Conservation (phyloP, 53 echinoderm and acorn worm genomes). For the Pentamera pediparva region DNA sequence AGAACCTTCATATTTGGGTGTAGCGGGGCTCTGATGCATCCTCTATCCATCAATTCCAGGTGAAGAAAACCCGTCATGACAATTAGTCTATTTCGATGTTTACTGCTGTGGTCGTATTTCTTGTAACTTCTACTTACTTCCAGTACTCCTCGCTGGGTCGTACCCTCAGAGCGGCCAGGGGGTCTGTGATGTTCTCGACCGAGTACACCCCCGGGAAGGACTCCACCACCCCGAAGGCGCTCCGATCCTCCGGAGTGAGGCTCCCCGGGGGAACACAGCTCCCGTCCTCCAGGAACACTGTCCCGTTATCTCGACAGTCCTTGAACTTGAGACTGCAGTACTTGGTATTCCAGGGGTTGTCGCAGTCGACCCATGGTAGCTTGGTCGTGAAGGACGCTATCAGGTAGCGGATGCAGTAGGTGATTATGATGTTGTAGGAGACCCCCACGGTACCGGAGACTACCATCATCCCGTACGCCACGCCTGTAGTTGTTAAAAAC, state of each 20-base stretch:
- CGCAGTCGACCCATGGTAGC: conserved; percentile 69
- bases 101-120: no score
- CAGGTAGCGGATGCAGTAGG: conserved; percentile 69
- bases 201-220: neutral
- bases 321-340: conserved; percentile 31
- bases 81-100: no score
- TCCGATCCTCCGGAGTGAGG: conserved; percentile 27
- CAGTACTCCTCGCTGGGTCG: conserved; percentile 87
- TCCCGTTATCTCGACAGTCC: conserved; percentile 32
- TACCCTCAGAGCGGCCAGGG: conserved; percentile 36
- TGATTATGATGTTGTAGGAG: conserved; percentile 77
- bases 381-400: conserved; percentile 65
- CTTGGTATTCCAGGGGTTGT: conserved; percentile 44
- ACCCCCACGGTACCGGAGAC: conserved; percentile 59
- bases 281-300: conserved; percentile 34
- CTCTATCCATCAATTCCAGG: no score
- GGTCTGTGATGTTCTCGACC: conserved; percentile 47
- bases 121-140: no score
- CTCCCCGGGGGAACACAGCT: conserved; percentile 18
- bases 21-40: no score
- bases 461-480: conserved; percentile 75
- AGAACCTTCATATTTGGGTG: no score
- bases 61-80: no score
- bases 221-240: conserved; percentile 44
- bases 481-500: conserved; percentile 33